Percentiles rank a stretch among this genome's conserved stretches.
These are phyloP conservation scores for Acrocyrtus sp. DNA, from an alignment of 2,888 invertebrate species.

Conservation along the genomic window DNA sequence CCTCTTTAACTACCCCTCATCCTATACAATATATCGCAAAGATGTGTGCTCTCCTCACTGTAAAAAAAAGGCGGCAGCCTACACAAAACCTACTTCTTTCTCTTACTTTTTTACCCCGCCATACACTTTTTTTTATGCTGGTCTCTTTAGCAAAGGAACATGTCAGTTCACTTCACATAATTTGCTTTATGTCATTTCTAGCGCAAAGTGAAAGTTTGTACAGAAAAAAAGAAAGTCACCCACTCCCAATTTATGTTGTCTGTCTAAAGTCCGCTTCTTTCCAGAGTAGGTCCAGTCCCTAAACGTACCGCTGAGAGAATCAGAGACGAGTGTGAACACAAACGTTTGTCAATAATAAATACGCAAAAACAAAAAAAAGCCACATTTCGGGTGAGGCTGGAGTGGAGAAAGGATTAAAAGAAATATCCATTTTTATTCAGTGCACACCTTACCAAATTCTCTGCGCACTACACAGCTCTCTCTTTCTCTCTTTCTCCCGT, in stretches of 20 bases:
- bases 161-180: conserved; percentile 33
- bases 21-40: neutral
- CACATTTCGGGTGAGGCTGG: neutral
- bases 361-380: neutral
- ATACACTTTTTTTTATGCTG: neutral
- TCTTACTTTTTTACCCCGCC: neutral
- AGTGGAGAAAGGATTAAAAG: too few relatives aligned
- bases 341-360: neutral
- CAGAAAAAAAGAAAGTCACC: conserved; percentile 13
- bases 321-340: neutral
- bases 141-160: neutral
- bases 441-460: too few relatives aligned
- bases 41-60: too few relatives aligned
- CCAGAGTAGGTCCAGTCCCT: too few relatives aligned
- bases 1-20: neutral
- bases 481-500: too few relatives aligned
- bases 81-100: neutral
- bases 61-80: too few relatives aligned
- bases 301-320: neutral
- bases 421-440: too few relatives aligned
- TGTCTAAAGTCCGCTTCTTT: too few relatives aligned
- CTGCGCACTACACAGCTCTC: too few relatives aligned
- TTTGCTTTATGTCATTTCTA: conserved; percentile 30
- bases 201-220: conserved; percentile 27
- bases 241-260: conserved; percentile 17